Conservation (phyloP, 2,888 invertebrate species). For the Alcis repandata region DNA sequence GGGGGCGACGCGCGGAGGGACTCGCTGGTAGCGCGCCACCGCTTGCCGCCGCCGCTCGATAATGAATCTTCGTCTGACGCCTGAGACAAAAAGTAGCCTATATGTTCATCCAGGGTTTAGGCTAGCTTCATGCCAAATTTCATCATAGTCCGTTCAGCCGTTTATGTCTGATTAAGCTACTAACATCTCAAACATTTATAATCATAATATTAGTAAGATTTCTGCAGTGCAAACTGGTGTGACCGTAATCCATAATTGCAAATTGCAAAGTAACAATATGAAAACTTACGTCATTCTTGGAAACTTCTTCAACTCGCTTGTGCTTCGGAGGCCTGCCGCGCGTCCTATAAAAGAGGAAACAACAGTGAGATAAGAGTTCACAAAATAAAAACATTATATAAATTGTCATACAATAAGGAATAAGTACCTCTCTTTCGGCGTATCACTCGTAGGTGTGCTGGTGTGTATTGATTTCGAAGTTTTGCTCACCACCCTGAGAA, state of each 20-base stretch:
- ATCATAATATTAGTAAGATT: too few species aligned
- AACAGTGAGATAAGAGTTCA: not conserved
- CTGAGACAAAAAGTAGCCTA: too few species aligned
- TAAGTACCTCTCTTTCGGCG: constrained; percentile 30
- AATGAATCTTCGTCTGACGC: constrained; percentile 78
- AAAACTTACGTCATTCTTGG: constrained; percentile 73
- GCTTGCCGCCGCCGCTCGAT: constrained; percentile 69
- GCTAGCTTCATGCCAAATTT: too few species aligned
- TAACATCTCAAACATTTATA: too few species aligned
- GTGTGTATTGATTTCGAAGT: constrained; percentile 24
- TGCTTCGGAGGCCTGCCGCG: constrained; percentile 80
- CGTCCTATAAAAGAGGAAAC: constrained; percentile 50
- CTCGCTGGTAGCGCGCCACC: constrained; percentile 87
- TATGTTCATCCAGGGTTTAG: too few species aligned
- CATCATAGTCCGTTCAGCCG: too few species aligned
- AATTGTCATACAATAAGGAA: not conserved
- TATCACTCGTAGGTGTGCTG: constrained; percentile 24
- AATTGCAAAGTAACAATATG: too few species aligned
- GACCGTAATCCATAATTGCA: too few species aligned
- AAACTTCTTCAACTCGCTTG: constrained; percentile 75
- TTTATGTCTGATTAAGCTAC: too few species aligned
- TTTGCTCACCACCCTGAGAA: constrained; percentile 18
- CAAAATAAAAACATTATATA: not conserved
- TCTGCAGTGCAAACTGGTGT: too few species aligned
- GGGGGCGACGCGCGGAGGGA: constrained; percentile 47